Base-by-base conservation (phyloP, 2,888 invertebrate species). In the Nomada goodeniana region DNA sequence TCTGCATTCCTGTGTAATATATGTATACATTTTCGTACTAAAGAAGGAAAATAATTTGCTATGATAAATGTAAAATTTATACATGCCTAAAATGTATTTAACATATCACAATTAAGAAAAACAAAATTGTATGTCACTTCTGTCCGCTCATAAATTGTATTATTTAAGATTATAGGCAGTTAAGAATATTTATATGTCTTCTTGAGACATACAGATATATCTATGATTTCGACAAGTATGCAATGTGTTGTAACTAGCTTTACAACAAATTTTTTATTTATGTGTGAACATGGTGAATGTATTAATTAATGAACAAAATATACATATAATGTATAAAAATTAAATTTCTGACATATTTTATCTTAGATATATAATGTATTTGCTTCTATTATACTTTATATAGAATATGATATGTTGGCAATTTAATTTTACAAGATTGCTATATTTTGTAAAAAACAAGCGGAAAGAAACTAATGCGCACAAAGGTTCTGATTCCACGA, bases 231-330 rank as follows among this genome's bases (percentile, higher is more conserved):
- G 64, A 63, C 71, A 64, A 70, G 57, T 83, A 86, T 64, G 70
- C 60, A 79, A 70, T 80, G 74, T 77, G 36, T 79, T 77, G 71
- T 76, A 53, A 77, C 70, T 85, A 84, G 82, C 71, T 84, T 88
- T 82, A 82, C 74, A 67, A 71, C 20, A 29, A 52, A 73, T 80
- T 80, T 86, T 84, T 89, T 89, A 90, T 90, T 90, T 90, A 90
- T 91, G 85, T 89, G 88, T 90, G 88, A 84, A 78, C 81, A 89
- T 91, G 88, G 88, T 86, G 76, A 88, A 83, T 85, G 89, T 87
- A 87, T 84, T 83, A 80, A 86, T 84, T 85, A 80, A 85, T 73
- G 82, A 84, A 86, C 83, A 78, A 89, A 90, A 85, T 81, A 82
- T 81, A 83, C 75, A 80, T 80, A 69, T 83, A 73, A 84, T 86